Conservation (phyloP, 2,797 vertebrate species). For the Pipistrellus nathusii region DNA sequence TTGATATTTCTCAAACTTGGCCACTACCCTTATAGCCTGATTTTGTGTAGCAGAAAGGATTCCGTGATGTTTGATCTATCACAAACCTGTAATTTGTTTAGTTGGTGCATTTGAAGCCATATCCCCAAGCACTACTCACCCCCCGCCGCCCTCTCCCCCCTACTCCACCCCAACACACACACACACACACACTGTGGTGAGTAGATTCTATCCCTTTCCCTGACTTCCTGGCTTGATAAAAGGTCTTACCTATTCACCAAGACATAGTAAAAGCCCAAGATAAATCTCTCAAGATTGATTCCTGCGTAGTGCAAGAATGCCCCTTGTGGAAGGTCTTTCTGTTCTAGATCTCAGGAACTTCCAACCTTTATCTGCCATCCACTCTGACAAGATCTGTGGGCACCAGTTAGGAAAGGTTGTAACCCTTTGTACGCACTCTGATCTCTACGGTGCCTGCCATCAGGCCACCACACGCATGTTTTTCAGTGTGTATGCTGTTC, state of each 20-base stretch:
- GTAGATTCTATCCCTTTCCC: not conserved
- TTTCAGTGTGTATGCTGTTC: not conserved
- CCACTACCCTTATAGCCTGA: not conserved
- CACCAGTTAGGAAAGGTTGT: not conserved
- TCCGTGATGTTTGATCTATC: slow-evolving; percentile 44
- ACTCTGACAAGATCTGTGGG: not conserved
- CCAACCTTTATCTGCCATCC: not conserved
- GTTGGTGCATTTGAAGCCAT: slow-evolving; percentile 54
- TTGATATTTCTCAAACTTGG: slow-evolving; percentile 15
- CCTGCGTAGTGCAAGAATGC: not conserved
- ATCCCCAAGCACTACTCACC: slow-evolving; percentile 37
- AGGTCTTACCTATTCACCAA: slow-evolving; percentile 33
- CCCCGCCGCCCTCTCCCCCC: not conserved
- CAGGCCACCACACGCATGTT: not conserved
- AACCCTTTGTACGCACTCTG: not conserved
- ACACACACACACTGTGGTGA: not conserved
- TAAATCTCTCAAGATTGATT: not conserved
- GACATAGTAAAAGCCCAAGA: not conserved
- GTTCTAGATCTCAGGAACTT: not conserved
- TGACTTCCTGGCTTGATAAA: slow-evolving; percentile 24
- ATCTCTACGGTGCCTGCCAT: not conserved
- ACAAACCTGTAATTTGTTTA: slow-evolving; percentile 56
- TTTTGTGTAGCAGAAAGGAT: not conserved
- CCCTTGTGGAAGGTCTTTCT: slow-evolving; percentile 47
- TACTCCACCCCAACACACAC: too few relatives aligned